phyloP scores from a whole-genome alignment of 37 sponge, comb jelly and placozoan genomes.

The Oscarella lobularis region DNA sequence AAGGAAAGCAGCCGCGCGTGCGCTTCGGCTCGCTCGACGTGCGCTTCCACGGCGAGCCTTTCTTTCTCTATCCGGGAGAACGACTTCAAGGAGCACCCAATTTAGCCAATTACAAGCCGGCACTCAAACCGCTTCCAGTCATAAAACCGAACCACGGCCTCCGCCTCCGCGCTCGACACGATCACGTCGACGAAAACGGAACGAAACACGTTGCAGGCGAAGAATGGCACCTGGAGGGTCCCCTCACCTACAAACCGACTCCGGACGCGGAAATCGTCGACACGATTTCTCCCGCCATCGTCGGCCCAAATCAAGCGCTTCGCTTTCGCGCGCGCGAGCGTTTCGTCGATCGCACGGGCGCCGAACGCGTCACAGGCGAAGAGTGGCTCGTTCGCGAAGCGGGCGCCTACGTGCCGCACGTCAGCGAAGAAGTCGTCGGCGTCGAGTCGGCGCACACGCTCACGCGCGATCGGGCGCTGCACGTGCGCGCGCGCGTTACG shows the following conservation, averaged over 20 bases:
- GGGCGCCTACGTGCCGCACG: conserved; percentile 81
- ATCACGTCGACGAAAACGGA: conserved; percentile 33
- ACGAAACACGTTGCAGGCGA: conserved; percentile 34
- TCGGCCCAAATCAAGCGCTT: conserved; percentile 55
- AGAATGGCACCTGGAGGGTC: conserved; percentile 80
- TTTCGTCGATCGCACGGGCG: conserved; percentile 43
- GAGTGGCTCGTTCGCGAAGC: conserved; percentile 78
- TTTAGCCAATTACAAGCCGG: conserved; percentile 15
- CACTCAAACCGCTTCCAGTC: conserved; percentile 53
- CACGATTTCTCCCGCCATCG: conserved; percentile 31
- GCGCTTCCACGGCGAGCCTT: conserved; percentile 57
- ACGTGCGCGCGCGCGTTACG: conserved; percentile 28
- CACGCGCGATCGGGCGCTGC: conserved; percentile 54
- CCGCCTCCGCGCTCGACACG: conserved; percentile 48
- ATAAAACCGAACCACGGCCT: conserved; percentile 62
- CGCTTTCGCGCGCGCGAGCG: conserved; percentile 45
- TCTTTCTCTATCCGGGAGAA: conserved; percentile 81
- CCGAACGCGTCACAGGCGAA: conserved; percentile 47
- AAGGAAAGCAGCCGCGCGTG: conserved; percentile 49
- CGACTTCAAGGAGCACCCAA: conserved; percentile 29
- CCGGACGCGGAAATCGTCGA: conserved; percentile 52
- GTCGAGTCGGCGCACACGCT: conserved; percentile 29
- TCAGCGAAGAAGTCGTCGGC: conserved; percentile 59
- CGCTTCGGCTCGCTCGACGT: conserved; percentile 65
- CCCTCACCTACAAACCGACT: conserved; percentile 57